Base-by-base conservation (phyloP, 2,797 vertebrate genomes). In the Phaenicophaeus curvirostris region DNA sequence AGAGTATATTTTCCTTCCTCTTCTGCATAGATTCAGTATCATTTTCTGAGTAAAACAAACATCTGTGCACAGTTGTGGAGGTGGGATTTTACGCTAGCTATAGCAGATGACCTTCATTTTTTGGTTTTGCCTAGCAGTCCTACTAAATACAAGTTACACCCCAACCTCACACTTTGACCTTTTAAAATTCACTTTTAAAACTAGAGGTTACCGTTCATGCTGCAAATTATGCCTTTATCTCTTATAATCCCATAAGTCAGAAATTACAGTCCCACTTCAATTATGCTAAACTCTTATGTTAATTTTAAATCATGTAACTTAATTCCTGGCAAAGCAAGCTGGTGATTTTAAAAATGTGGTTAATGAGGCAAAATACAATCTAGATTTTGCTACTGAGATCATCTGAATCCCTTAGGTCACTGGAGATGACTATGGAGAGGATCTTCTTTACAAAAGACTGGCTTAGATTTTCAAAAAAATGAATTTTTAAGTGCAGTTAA, bases 271-370 rank as follows among this genome's bases (percentile, higher is more conserved):
- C 96, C 96, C 96, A 96, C 95, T 96, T 97, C 96, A 97, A 97
- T 97, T 97, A 96, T 91, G 88, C 90, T 94, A 83, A 96, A 96
- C 93, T 94, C 91, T 93, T 94, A 80, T 91, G 95, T 94, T 96
- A 96, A 97, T 97, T 97, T 96, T 94, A 96, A 97, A 95, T 96
- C 95, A 94, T 94, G 95, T 87, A 96, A 96, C 95, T 96, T 96
- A 96, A 96, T 97, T 96, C 90, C 87, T 96, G 94, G 94, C 91
- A 96, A 96, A 95, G 95, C 85, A 93, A 75, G 83, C 85, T 96
- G 93, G 90, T 96, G 93, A 93, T 94, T 96, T 96, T 96, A 95
- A 94, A 94, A 96, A 96, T 94, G 96, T 97, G 96, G 93, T 96
- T 96, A 96, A 97, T 96, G 96, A 97, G 94, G 96, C 96, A 97